Conservation (phyloP, 2,888 invertebrate species). For the Calliscelio sp. region DNA sequence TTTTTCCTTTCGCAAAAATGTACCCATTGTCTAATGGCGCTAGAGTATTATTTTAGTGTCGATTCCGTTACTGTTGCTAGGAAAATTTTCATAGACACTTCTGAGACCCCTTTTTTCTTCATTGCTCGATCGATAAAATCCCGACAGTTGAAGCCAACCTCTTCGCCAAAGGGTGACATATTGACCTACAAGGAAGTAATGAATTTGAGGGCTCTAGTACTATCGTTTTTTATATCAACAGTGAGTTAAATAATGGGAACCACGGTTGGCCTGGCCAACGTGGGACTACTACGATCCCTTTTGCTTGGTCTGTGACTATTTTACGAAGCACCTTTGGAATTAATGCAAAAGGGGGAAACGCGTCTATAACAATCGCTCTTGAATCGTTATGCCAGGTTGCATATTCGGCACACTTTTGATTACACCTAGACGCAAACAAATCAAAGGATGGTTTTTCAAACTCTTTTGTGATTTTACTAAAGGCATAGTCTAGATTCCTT, state of each 20-base stretch:
- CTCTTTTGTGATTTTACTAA: not conserved
- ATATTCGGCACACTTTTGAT: conserved; percentile 57
- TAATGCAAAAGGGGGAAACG: conserved; percentile 72
- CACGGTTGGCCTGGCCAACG: not conserved
- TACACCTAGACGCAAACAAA: conserved; percentile 64
- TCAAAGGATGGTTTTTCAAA: conserved; percentile 55
- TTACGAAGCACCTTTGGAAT: conserved; percentile 56
- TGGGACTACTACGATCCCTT: conserved; percentile 17
- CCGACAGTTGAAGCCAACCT: conserved; percentile 28
- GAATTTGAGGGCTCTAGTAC: not conserved
- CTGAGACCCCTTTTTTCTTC: conserved; percentile 45
- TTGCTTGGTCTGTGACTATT: conserved; percentile 58
- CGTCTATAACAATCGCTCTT: conserved; percentile 45
- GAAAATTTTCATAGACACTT: conserved; percentile 15
- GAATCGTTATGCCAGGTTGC: conserved; percentile 53
- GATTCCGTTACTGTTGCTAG: conserved; percentile 73
- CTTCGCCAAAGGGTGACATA: conserved; percentile 15
- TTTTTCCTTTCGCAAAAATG: conserved; percentile 64
- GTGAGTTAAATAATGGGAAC: not conserved
- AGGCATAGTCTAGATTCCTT: not conserved
- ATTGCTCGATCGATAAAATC: conserved; percentile 10
- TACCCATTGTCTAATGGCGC: conserved; percentile 74
- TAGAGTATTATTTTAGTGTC: conserved; percentile 74
- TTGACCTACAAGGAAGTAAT: conserved; percentile 31
- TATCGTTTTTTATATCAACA: conserved; percentile 16